phyloP scores from a whole-genome alignment of 2,797 vertebrate species.

The Eulemur albifrons region DNA sequence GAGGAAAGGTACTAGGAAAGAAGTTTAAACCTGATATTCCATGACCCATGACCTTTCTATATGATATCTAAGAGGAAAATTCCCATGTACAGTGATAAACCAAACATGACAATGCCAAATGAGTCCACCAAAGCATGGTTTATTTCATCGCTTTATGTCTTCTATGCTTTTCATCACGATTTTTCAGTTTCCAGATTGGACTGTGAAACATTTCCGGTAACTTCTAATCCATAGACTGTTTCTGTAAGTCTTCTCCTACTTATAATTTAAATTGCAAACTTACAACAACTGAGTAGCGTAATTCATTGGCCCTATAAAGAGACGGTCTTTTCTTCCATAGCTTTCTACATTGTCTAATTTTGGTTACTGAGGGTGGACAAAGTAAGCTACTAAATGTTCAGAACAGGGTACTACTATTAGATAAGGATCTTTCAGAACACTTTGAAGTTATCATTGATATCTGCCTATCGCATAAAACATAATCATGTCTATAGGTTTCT shows the following conservation, averaged over 20 bases:
- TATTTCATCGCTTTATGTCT: background rate
- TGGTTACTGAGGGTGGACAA: background rate
- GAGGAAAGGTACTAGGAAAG: conserved; percentile 31
- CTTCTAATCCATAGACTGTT: background rate
- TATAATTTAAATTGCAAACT: background rate
- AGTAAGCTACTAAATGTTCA: background rate
- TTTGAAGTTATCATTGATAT: background rate
- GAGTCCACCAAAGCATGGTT: background rate
- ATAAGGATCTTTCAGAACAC: conserved; percentile 27
- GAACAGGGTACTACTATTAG: background rate
- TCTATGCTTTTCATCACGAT: background rate
- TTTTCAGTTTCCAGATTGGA: conserved; percentile 25
- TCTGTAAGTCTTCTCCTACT: background rate
- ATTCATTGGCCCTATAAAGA: conserved; percentile 4
- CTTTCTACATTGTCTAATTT: background rate
- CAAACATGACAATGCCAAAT: conserved; percentile 9
- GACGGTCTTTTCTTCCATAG: background rate
- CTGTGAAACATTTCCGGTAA: background rate
- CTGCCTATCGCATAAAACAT: background rate
- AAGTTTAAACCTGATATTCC: background rate
- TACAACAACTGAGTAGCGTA: background rate
- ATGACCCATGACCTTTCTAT: background rate
- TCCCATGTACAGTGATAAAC: conserved; percentile 1
- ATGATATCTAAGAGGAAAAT: conserved; percentile 25
- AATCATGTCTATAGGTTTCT: background rate